phyloP scores from a whole-genome alignment of 1,140 invertebrate genomes.

The Zaprionus vittiger region DNA sequence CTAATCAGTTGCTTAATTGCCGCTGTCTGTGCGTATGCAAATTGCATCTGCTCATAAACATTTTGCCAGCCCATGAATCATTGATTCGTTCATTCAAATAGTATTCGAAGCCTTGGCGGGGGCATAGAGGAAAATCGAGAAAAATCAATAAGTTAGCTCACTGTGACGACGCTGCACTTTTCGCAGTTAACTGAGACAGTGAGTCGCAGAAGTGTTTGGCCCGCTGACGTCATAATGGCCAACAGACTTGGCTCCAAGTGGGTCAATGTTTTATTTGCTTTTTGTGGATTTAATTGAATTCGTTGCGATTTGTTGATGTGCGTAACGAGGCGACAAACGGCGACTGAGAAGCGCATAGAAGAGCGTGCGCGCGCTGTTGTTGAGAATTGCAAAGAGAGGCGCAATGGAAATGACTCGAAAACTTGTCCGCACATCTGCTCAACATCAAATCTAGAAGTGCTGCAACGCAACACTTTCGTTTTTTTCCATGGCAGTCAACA shows the following conservation, averaged over 20 bases:
- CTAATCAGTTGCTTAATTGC: conserved; percentile 45
- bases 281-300: conserved; percentile 70
- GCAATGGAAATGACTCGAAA: not conserved
- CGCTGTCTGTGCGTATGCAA: conserved; percentile 47
- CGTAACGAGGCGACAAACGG: not conserved
- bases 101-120: conserved; percentile 25
- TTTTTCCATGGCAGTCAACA: not conserved
- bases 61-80: conserved; percentile 51
- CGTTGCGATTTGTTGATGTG: conserved; percentile 40
- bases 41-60: conserved; percentile 44
- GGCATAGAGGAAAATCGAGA: not conserved
- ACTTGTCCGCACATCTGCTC: conserved; percentile 24
- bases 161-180: conserved; percentile 57
- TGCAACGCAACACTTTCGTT: conserved; percentile 44
- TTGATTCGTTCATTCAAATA: conserved; percentile 21
- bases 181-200: conserved; percentile 29
- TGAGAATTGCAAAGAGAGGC: conserved; percentile 10
- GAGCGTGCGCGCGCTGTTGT: not conserved
- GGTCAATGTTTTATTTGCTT: conserved; percentile 70
- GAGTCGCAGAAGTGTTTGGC: conserved; percentile 6
- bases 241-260: conserved; percentile 59
- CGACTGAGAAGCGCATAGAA: conserved; percentile 7
- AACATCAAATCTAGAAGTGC: not conserved
- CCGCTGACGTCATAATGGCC: conserved; percentile 67
- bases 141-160: conserved; percentile 68